These are phyloP conservation scores for Schlechtendalia chinensis DNA, from an alignment of 1,140 invertebrate species.

Conservation along the genomic window DNA sequence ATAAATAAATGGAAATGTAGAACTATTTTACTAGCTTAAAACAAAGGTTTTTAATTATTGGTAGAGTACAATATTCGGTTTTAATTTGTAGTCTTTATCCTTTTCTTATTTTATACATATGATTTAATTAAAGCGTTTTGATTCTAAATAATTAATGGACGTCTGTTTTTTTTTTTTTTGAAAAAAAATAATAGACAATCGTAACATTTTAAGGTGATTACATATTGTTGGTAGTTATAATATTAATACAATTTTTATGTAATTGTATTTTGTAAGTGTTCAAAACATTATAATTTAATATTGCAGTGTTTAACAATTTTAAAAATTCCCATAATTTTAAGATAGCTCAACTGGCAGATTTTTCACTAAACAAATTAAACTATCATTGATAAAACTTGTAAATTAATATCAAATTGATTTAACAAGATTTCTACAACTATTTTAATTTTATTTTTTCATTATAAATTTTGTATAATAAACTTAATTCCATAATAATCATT, in stretches of 20 bases:
- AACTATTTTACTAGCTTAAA: conserved; percentile 35
- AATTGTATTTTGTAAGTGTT: conserved; percentile 22
- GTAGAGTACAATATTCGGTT: conserved; percentile 33
- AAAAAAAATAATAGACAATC: conserved; percentile 46
- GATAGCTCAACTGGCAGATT: conserved; percentile 41
- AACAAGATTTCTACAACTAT: conserved; percentile 23
- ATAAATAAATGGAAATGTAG: conserved; percentile 30
- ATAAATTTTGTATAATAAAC: conserved; percentile 34
- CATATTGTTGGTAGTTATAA: conserved; percentile 27
- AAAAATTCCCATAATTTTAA: conserved; percentile 35
- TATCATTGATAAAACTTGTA: conserved; percentile 2
- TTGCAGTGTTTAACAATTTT: conserved; percentile 6
- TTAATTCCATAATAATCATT: conserved; percentile 37
- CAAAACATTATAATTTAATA: not conserved
- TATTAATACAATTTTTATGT: conserved; percentile 12
- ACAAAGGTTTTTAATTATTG: conserved; percentile 21
- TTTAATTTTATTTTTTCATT: conserved; percentile 25
- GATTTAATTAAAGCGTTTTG: conserved; percentile 45
- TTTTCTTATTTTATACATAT: conserved; percentile 35
- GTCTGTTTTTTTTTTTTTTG: conserved; percentile 41
- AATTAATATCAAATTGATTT: not conserved
- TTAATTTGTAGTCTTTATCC: conserved; percentile 59
- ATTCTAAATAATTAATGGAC: conserved; percentile 48
- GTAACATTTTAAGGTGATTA: conserved; percentile 30
- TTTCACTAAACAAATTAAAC: not conserved